Conservation (phyloP, 2,888 invertebrate species). For the Aradus depressus region DNA sequence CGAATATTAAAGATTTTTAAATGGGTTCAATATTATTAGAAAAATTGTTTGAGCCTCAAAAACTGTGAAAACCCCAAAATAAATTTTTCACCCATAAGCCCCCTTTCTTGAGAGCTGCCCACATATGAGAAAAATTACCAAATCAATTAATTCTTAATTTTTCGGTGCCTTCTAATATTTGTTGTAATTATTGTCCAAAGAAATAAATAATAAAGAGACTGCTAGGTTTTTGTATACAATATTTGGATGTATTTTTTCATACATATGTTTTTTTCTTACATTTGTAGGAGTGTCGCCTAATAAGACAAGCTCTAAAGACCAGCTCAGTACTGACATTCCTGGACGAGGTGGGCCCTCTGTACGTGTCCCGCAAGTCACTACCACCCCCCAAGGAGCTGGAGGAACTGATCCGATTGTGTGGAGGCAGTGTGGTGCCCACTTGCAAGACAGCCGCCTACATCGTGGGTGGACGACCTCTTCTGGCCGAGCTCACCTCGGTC, state of each 20-base stretch:
- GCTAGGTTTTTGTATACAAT: background rate
- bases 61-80: no score
- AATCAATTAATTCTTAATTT: no score
- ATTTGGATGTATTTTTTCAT: background rate
- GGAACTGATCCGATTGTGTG: conserved; percentile 47
- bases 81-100: no score
- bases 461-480: conserved; percentile 35
- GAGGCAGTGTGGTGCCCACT: conserved; percentile 43
- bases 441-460: conserved; percentile 43
- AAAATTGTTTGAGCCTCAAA: no score
- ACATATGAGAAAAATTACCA: no score
- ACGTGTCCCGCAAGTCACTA: conserved; percentile 41
- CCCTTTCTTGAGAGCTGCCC: no score
- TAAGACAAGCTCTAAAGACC: conserved; percentile 50
- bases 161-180: no score
- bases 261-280: background rate
- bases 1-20: no score
- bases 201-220: background rate
- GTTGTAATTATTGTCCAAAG: no score
- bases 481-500: background rate
- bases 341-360: conserved; percentile 45
- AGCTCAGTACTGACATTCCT: conserved; percentile 49
- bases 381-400: conserved; percentile 44
- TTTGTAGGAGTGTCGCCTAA: conserved; percentile 50
- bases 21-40: no score